These are phyloP conservation scores for Pachycephus smyrnensis DNA, from an alignment of 2,888 invertebrate genomes.

Conservation along the genomic window DNA sequence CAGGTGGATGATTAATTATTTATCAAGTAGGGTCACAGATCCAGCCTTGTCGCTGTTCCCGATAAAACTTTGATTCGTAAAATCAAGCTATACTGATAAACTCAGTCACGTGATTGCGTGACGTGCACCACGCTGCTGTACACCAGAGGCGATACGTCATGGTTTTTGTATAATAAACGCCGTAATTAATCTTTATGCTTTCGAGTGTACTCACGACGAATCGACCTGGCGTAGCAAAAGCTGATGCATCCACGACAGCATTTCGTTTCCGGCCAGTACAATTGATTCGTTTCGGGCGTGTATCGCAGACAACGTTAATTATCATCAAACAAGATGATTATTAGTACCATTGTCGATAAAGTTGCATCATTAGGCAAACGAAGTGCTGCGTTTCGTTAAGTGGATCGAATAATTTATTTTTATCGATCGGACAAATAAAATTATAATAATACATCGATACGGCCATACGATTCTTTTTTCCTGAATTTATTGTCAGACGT, in stretches of 20 bases:
- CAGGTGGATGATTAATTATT: background rate
- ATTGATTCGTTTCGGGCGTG: background rate
- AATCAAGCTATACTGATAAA: background rate
- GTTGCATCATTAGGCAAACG: background rate
- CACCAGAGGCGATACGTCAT: background rate
- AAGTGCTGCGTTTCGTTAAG: background rate
- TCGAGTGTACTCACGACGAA: background rate
- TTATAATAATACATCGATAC: background rate
- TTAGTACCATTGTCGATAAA: background rate
- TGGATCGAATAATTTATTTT: background rate
- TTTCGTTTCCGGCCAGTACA: background rate
- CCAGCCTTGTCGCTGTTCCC: background rate
- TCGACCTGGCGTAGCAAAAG: background rate
- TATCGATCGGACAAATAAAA: background rate
- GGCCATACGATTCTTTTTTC: background rate
- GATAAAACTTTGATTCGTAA: background rate
- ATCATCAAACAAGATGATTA: background rate
- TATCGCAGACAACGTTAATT: background rate
- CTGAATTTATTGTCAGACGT: background rate
- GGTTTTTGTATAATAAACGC: conserved; percentile 6
- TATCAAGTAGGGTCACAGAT: background rate
- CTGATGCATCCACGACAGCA: background rate
- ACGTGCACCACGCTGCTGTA: background rate
- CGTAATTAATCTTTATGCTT: background rate
- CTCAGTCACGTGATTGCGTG: conserved; percentile 3